phyloP scores from a whole-genome alignment of 2,888 invertebrate genomes.

The Lottia scabra region DNA sequence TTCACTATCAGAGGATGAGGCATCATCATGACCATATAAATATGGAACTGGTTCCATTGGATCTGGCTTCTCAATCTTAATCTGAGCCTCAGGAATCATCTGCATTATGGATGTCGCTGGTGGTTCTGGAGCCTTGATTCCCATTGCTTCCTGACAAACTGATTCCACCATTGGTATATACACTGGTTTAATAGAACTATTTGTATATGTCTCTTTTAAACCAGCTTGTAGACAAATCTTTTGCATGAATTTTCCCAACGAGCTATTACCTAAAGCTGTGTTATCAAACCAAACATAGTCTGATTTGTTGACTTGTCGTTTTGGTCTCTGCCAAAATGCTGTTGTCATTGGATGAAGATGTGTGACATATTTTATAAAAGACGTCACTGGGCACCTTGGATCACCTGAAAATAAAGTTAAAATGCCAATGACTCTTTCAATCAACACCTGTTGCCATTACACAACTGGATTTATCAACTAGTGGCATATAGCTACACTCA shows the following conservation, averaged over 20 bases:
- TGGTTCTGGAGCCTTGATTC: background rate
- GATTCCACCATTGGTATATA: conserved; percentile 57
- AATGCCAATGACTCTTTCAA: too few relatives aligned
- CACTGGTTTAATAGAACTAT: conserved; percentile 56
- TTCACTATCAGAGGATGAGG: background rate
- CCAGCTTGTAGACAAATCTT: conserved; percentile 42
- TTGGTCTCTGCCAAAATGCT: conserved; percentile 60
- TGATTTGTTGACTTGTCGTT: conserved; percentile 46
- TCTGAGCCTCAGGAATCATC: background rate
- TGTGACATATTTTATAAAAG: conserved; percentile 54
- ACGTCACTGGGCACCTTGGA: conserved; percentile 54
- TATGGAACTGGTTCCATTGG: background rate
- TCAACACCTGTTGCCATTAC: too few relatives aligned
- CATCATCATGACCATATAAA: background rate
- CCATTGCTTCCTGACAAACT: conserved; percentile 40
- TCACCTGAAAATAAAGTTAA: conserved; percentile 40
- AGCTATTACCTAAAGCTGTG: conserved; percentile 57
- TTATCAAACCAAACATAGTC: conserved; percentile 62
- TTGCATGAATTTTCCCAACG: conserved; percentile 51
- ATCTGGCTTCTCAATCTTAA: background rate
- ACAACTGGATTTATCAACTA: too few relatives aligned
- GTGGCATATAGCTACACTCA: too few relatives aligned
- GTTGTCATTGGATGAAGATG: conserved; percentile 62
- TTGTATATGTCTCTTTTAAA: conserved; percentile 56
- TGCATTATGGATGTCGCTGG: conserved; percentile 4